Evolutionary conservation across 2,888 invertebrate genomes (phyloP), one percentile per base, ranked within the genome.

Genomic region (Drosophila meridionalis): DNA sequence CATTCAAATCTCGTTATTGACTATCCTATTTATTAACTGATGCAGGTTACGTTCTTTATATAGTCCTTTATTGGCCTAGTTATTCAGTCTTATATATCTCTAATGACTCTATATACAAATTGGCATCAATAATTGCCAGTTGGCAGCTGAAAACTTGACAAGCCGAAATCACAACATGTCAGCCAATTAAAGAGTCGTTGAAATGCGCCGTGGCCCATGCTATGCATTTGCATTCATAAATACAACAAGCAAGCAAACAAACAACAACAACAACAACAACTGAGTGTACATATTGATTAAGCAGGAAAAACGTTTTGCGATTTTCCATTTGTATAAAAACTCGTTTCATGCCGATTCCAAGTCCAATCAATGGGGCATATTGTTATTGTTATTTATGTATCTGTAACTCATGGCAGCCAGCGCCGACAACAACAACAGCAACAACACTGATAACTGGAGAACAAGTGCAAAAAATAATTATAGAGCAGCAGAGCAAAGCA

Each of bases 351-450:
- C 66, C 56, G 20, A 71, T 61, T 32, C 66, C 59, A 66, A 67
- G 62, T 56, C 62, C 88, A 89, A 86, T 86, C 86, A 86, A 86
- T 86, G 88, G 68, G 64, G 76, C 64, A 85, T 83, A 85, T 88
- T 86, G 88, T 87, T 87, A 90, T 87, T 87, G 88, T 89, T 82
- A 78, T 82, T 83, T 85, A 71, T 88, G 81, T 86, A 83, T 87
- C 86, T 87, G 90, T 90, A 79, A 90, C 86, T 87, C 86, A 87
- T 86, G 90, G 88, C 88, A 86, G 89, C 85, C 74, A 73, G 58
- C 34, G 38, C 30, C 40, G 65, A 58, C 60, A 53, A 48, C 36
- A 40, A 30, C 38, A 32, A n/a, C 38, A 34, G 14, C 28, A 26
- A 26, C 48, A 34, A 34, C 38, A 36, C 36, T n/a, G 43, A 34